Evolutionary conservation across 2,888 invertebrate genomes (phyloP).

Genomic region (Tridacna gigas): DNA sequence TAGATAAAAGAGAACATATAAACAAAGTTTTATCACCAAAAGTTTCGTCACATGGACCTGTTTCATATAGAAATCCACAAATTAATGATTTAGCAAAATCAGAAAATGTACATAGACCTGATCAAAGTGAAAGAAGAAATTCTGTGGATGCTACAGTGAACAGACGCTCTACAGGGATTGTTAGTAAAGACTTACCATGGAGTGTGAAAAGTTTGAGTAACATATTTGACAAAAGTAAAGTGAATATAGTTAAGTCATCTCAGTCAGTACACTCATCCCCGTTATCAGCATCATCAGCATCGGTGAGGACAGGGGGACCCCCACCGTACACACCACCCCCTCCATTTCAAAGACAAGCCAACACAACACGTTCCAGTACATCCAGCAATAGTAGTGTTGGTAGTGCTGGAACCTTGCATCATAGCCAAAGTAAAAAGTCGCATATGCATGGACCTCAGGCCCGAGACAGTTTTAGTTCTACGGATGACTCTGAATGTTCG

Average conservation of each 20-base stretch:
- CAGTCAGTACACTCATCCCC: slow-evolving; percentile 25
- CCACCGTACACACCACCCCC: slow-evolving; percentile 75
- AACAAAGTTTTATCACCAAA: slow-evolving; percentile 27
- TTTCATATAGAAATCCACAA: slow-evolving; percentile 52
- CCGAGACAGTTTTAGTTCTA: slow-evolving; percentile 69
- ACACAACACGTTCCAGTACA: slow-evolving; percentile 69
- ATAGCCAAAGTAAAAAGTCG: slow-evolving; percentile 42
- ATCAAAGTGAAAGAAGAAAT: slow-evolving; percentile 23
- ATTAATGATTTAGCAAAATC: slow-evolving; percentile 30
- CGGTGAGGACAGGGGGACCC: slow-evolving; percentile 36
- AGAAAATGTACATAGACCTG: slow-evolving; percentile 4
- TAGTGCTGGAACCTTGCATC: slow-evolving; percentile 55
- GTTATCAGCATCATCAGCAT: slow-evolving; percentile 26
- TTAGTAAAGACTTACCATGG: slow-evolving; percentile 73
- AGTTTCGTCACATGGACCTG: slow-evolving; percentile 39
- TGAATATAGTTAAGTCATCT: slow-evolving; percentile 5
- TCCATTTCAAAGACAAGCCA: slow-evolving; percentile 68
- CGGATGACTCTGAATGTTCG: slow-evolving; percentile 71
- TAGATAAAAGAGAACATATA: slow-evolving; percentile 38
- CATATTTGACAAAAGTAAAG: slow-evolving; percentile 65
- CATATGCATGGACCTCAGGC: slow-evolving; percentile 67
- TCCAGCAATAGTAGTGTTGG: slow-evolving; percentile 74
- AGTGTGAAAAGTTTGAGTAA: slow-evolving; percentile 76
- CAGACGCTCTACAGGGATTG: slow-evolving; percentile 20
- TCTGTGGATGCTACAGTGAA: slow-evolving; percentile 40